Evolutionary conservation across 2,797 vertebrate genomes (phyloP), one percentile per base, ranked within the genome.

Genomic region (Myotis vivesi): DNA sequence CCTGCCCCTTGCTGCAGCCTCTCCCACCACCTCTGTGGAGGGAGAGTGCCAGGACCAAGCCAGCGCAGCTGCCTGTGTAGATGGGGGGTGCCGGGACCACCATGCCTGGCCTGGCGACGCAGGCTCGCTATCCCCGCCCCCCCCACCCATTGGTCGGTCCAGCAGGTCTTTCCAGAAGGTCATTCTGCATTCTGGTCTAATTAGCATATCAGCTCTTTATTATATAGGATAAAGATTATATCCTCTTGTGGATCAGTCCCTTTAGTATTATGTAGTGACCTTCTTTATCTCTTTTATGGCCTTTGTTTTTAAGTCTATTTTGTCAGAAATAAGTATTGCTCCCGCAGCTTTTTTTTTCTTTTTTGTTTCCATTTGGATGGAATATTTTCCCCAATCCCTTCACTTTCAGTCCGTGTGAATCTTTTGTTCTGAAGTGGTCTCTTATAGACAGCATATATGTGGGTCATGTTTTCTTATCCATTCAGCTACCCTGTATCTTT

Each of bases 61-160:
- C 46, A 11, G 3, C 12, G 3, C 46, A 3, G 11, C 46, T 46
- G 12, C 46, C 46, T 46, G 46, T 46, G 46, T 46, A 12, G 46
- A 46, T 46, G 46, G 23, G 23, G 57, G 22, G 9, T 3, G 9
- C 55, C 4, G 1, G 59, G 12, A 62, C 11, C 59, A 30, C 59
- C 5, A 30, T 30, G 28, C 12, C 59, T 62, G 59, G 25, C 57
- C 57, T 59, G 11, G 23, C 1, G 0, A 25, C 0, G 2, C 57
- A 28, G 57, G 57, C 57, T 59, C 5, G 0, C 57, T 13, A 12
- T 12, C 25, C 59, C 28, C 5, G 0, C 5, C 28, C 2, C 28
- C 25, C 59, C 59, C 28, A 30, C 59, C 59, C 28, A 30, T 28
- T 62, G 28, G 28, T 62, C 12, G 0, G 30, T 62, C 59, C 59